phyloP scores from a whole-genome alignment of 2,797 vertebrate species.

The Delichon dasypus region DNA sequence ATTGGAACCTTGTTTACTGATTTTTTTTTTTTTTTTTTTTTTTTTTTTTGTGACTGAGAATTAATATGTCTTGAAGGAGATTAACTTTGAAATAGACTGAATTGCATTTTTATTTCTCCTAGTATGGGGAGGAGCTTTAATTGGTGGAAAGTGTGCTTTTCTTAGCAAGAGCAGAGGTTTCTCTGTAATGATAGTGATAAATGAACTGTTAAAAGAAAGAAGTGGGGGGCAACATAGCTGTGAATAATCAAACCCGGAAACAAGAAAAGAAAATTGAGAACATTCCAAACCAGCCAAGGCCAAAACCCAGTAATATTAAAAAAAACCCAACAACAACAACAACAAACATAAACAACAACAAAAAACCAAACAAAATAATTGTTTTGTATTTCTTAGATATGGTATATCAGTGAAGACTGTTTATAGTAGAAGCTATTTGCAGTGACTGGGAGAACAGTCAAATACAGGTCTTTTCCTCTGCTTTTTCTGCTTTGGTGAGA shows the following conservation, averaged over 20 bases:
- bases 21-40: background rate
- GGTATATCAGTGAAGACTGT: background rate
- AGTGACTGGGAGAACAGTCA: background rate
- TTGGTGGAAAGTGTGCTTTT: background rate
- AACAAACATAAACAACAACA: too few relatives aligned
- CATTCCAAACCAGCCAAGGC: background rate
- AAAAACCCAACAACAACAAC: fast-evolving
- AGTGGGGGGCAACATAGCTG: background rate
- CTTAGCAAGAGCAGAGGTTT: background rate
- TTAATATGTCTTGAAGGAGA: background rate
- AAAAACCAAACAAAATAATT: fast-evolving
- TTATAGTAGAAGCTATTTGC: background rate
- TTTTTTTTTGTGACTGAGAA: background rate
- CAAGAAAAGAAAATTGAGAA: background rate
- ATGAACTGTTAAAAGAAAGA: background rate
- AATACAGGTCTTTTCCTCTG: background rate
- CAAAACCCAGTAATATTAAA: background rate
- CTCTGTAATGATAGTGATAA: background rate
- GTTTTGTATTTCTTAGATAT: background rate
- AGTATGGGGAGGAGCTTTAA: background rate
- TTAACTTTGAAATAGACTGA: background rate
- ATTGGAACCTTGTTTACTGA: background rate
- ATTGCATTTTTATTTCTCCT: background rate
- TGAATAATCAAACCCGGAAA: background rate
- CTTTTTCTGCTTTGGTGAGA: background rate